phyloP scores from a whole-genome alignment of 2,797 vertebrate species.

The Eupleurogrammus muticus region DNA sequence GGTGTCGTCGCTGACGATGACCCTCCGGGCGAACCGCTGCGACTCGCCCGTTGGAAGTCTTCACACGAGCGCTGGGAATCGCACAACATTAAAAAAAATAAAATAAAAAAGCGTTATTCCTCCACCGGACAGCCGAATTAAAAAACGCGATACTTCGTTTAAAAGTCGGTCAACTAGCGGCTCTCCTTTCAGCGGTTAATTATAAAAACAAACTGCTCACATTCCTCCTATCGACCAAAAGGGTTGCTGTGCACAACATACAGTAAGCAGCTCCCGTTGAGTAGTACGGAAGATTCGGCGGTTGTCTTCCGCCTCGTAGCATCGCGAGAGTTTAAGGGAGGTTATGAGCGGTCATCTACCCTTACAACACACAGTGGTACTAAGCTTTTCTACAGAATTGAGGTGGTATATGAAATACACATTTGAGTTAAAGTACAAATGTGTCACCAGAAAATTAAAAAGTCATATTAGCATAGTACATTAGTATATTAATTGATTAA shows the following conservation, averaged over 20 bases:
- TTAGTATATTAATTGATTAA: too few species aligned
- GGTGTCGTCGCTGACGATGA: constrained; percentile 76
- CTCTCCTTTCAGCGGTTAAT: constrained; percentile 7
- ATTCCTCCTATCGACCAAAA: constrained; percentile 44
- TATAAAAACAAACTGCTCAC: constrained; percentile 43
- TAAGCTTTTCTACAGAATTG: not conserved
- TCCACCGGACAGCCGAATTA: not conserved
- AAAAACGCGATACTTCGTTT: constrained; percentile 9
- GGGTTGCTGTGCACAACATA: constrained; percentile 58
- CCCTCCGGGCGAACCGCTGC: constrained; percentile 73
- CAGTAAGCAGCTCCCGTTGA: constrained; percentile 67
- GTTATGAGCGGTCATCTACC: constrained; percentile 48
- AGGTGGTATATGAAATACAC: not conserved
- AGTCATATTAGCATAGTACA: too few species aligned
- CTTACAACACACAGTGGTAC: too few species aligned
- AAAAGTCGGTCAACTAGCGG: constrained; percentile 2
- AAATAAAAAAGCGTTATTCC: constrained; percentile 33
- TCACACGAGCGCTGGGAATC: constrained; percentile 56
- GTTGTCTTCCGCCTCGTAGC: constrained; percentile 80
- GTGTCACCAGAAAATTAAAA: too few species aligned
- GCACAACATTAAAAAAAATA: constrained; percentile 81
- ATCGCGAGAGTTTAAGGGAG: constrained; percentile 80
- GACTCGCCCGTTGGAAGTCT: constrained; percentile 71
- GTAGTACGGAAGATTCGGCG: constrained; percentile 60
- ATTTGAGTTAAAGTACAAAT: too few species aligned